Percentiles rank a stretch among this genome's conserved stretches.
Evolutionary conservation across 2,113 vertebrate species (phyloP).

Genomic region (Carettochelys insculpta): DNA sequence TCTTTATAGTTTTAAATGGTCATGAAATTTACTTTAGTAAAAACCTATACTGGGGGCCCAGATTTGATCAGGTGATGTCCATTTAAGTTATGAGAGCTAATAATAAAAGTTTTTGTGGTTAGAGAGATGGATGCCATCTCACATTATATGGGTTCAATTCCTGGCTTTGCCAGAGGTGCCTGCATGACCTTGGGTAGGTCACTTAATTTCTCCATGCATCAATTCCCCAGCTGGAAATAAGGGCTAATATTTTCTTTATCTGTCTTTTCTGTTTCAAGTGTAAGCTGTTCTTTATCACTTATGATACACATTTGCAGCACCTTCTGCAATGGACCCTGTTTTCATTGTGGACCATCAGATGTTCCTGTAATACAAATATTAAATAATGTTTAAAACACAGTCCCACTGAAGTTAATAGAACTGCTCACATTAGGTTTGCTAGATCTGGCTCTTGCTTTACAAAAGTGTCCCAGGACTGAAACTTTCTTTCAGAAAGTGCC

Average conservation of each 20-base stretch:
- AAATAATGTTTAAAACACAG: background rate
- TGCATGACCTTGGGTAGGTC: rapidly evolving
- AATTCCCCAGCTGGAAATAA: background rate
- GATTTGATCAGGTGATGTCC: background rate
- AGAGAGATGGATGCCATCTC: background rate
- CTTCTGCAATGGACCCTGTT: background rate
- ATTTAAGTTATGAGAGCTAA: background rate
- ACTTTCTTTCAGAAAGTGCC: background rate
- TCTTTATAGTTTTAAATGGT: no score
- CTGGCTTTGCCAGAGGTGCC: background rate
- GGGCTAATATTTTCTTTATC: rapidly evolving
- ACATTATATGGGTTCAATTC: background rate
- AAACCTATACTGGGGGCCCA: background rate
- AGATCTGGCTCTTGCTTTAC: background rate
- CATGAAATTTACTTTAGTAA: background rate
- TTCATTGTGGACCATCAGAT: background rate
- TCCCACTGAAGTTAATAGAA: background rate
- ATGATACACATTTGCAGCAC: rapidly evolving
- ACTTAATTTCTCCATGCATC: background rate
- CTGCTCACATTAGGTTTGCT: background rate
- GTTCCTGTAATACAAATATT: background rate
- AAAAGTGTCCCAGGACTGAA: background rate
- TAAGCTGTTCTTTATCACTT: background rate
- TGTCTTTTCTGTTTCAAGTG: rapidly evolving
- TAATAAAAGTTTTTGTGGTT: background rate